These are phyloP conservation scores for Ypsolopha sequella DNA, from an alignment of 2,888 invertebrate genomes.

Conservation along the genomic window DNA sequence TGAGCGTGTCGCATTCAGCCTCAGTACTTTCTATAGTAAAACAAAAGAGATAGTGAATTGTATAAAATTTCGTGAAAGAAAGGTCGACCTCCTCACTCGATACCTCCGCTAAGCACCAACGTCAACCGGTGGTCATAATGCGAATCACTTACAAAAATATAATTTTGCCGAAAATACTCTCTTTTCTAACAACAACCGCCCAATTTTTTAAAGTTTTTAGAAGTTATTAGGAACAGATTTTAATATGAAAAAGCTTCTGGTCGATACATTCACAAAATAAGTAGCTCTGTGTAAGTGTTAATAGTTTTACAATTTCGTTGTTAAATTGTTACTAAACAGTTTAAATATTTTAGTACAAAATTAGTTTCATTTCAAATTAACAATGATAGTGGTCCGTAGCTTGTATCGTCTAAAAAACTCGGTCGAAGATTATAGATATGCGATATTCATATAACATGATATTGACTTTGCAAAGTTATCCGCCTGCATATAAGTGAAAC, in stretches of 20 bases:
- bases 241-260: neutral
- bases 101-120: slow-evolving; percentile 56
- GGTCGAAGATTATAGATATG: slow-evolving; percentile 1
- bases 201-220: neutral
- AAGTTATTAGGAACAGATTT: neutral
- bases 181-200: neutral
- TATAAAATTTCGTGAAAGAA: neutral
- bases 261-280: neutral
- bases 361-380: neutral
- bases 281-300: neutral
- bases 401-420: neutral
- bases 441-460: neutral
- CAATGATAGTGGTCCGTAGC: neutral
- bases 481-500: neutral
- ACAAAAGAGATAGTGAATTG: too few relatives aligned
- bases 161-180: neutral
- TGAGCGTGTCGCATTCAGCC: too few relatives aligned
- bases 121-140: slow-evolving; percentile 57
- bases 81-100: slow-evolving; percentile 10
- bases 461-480: neutral
- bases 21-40: too few relatives aligned
- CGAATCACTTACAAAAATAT: slow-evolving; percentile 33
- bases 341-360: slow-evolving; percentile 2
- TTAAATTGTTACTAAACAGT: neutral
- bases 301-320: slow-evolving; percentile 1